phyloP scores from a whole-genome alignment of 2,797 vertebrate genomes.

The Amblyraja radiata region DNA sequence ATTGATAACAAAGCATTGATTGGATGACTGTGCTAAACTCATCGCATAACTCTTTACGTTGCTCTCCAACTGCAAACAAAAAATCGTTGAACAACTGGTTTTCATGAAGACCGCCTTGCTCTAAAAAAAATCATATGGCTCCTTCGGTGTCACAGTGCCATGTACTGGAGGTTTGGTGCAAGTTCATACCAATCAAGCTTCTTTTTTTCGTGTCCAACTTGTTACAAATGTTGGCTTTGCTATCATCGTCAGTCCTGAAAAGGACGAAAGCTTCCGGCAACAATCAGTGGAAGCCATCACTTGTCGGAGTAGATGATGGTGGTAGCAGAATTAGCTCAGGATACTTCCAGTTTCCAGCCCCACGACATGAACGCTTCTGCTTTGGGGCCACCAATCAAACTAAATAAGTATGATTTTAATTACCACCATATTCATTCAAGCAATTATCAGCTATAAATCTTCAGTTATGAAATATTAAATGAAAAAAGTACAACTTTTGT shows the following conservation, averaged over 20 bases:
- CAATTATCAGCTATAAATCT: not conserved
- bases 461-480: not conserved
- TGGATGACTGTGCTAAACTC: not conserved
- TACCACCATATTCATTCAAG: not conserved
- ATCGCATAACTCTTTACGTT: not conserved
- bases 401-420: not conserved
- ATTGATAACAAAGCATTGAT: not conserved
- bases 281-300: too few species aligned
- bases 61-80: not conserved
- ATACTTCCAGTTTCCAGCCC: too few species aligned
- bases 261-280: too few species aligned
- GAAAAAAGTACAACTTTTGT: not conserved
- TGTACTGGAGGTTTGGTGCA: conserved; percentile 9
- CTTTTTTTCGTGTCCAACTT: too few species aligned
- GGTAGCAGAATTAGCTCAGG: too few species aligned
- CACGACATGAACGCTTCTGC: too few species aligned
- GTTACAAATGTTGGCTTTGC: too few species aligned
- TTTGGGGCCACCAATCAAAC: too few species aligned
- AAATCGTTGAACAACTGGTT: not conserved
- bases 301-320: too few species aligned
- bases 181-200: not conserved
- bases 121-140: not conserved
- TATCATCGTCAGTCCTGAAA: too few species aligned
- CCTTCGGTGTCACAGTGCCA: conserved; percentile 21
- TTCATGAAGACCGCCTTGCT: not conserved